phyloP scores from a whole-genome alignment of 2,888 invertebrate genomes.

The Isotomurus palustris region DNA sequence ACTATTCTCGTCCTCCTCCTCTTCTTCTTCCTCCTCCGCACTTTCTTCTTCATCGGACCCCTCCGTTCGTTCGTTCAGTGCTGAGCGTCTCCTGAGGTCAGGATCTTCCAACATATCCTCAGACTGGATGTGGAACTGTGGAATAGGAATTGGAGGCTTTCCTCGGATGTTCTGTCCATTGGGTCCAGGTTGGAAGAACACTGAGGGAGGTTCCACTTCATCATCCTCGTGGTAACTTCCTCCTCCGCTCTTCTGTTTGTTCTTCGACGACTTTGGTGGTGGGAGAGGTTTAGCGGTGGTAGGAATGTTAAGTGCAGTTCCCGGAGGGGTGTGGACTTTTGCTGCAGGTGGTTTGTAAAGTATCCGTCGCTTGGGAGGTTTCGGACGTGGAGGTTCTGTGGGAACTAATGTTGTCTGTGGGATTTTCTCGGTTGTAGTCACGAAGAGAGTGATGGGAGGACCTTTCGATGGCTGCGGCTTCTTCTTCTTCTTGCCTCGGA shows the following conservation, averaged over 20 bases:
- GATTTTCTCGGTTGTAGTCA: conserved; percentile 8
- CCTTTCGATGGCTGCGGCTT: conserved; percentile 4
- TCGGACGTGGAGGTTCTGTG: conserved; percentile 1
- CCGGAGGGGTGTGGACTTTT: not conserved
- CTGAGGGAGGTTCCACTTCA: conserved; percentile 16
- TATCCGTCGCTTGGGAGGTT: conserved; percentile 11
- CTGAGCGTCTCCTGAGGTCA: too few relatives aligned
- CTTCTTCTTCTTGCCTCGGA: not conserved
- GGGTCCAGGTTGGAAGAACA: conserved; percentile 18
- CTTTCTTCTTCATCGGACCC: not conserved
- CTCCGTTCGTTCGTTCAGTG: too few relatives aligned
- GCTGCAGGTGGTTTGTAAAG: conserved; percentile 6
- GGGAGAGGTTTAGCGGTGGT: not conserved
- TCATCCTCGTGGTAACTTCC: conserved; percentile 5
- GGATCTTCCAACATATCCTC: conserved; percentile 13
- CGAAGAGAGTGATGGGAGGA: conserved; percentile 13
- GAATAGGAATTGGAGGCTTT: conserved; percentile 10
- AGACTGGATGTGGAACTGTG: conserved; percentile 6
- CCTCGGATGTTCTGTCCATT: conserved; percentile 16
- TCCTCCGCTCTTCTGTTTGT: too few relatives aligned
- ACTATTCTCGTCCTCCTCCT: not conserved
- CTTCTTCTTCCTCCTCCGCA: not conserved
- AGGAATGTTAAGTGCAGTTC: not conserved
- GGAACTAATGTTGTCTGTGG: conserved; percentile 8
- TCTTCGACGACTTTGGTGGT: not conserved